Evolutionary conservation across 2,797 vertebrate genomes (phyloP), one percentile per base, ranked within the genome.

Genomic region (Anabacerthia variegaticeps): DNA sequence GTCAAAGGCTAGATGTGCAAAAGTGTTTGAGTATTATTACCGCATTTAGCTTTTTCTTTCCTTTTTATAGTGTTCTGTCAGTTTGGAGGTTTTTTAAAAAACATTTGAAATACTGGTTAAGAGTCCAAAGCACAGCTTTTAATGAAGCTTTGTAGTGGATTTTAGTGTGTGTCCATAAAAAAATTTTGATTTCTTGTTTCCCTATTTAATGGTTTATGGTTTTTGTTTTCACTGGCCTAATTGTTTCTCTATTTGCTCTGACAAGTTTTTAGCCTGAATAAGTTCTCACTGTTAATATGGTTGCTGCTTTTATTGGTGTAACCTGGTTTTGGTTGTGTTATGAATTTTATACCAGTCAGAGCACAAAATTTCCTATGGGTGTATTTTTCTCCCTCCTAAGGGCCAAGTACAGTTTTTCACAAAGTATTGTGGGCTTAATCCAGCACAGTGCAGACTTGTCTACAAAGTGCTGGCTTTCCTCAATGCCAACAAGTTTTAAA

Each of bases 161-260:
- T 96, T 97, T 95, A 85, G 22, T 67, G 78, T 87, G 72, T 74
- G 67, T 85, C 68, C 79, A 37, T 94, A 89, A 39, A 46, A 92
- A 95, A 97, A 94, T 68, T 73, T 94, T 95, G 82, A 93, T 97
- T 97, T 96, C 85, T 97, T 96, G 55, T 96, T 97, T 96, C 49
- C 41, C 51, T 96, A 51, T 97, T 98, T 97, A 88, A 89, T 98
- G 93, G 97, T 96, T 97, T 97, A 95, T 97, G 79, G 89, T 93
- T 97, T 98, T 97, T 95, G 44, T 91, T 97, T 97, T 97, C 94
- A 89, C 46, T 96, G 89, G 36, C 76, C 87, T 94, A 96, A 96
- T 95, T 97, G 81, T 95, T 63, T 96, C 80, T 91, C 81, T 97
- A 88, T 97, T 58, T 86, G 32, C 59, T 96, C 75, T 36, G 75